phyloP scores from a whole-genome alignment of 2,113 vertebrate genomes.

The Argyrosomus japonicus region DNA sequence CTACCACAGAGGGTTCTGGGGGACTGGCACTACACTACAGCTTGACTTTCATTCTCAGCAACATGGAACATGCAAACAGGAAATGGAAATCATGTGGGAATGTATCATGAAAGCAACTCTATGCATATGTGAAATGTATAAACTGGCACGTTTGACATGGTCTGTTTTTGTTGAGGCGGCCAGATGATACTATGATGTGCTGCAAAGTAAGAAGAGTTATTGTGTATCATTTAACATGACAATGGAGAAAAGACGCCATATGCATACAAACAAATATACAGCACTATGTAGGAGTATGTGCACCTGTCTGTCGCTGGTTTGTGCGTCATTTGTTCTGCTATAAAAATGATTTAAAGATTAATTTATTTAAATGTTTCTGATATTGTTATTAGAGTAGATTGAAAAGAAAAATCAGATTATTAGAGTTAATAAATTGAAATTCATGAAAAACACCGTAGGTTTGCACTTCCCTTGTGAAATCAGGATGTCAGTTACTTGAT shows the following conservation, averaged over 20 bases:
- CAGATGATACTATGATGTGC: constrained; percentile 13
- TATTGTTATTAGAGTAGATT: not conserved
- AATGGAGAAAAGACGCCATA: not conserved
- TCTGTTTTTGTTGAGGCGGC: constrained; percentile 19
- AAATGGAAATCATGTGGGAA: constrained; percentile 48
- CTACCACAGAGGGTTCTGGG: constrained; percentile 61
- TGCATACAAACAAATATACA: constrained; percentile 9
- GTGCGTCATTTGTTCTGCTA: not conserved
- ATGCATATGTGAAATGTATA: constrained; percentile 30
- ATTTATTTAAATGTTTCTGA: not conserved
- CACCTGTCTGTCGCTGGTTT: not conserved
- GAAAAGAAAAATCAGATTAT: not conserved
- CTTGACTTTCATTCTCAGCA: constrained; percentile 38
- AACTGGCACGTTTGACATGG: constrained; percentile 30
- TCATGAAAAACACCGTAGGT: not conserved
- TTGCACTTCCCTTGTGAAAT: constrained; percentile 7
- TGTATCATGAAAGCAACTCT: constrained; percentile 48
- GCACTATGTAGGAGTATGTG: not conserved
- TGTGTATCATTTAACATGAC: constrained; percentile 22
- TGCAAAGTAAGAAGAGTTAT: constrained; percentile 18
- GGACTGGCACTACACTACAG: constrained; percentile 53
- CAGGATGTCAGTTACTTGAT: constrained; percentile 6
- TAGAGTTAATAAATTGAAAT: not conserved
- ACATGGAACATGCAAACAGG: constrained; percentile 34
- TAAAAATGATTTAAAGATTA: not conserved